Evolutionary conservation across 2,888 invertebrate genomes (phyloP).

Genomic region (Amblyjoppa fuscipennis): DNA sequence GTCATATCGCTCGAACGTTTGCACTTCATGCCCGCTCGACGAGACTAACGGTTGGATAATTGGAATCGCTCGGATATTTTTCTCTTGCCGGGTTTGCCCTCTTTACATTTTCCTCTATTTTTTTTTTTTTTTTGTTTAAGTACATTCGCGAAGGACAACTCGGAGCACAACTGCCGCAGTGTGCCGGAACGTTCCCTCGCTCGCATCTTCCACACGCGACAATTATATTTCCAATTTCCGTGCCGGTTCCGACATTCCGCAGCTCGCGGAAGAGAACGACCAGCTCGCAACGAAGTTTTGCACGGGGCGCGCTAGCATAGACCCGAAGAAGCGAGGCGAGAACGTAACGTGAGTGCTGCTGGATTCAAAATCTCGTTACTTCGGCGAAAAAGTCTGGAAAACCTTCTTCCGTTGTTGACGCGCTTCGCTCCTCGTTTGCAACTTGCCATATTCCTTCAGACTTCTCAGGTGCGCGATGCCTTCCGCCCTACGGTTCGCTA

Average conservation of each 20-base stretch:
- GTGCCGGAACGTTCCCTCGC: neutral
- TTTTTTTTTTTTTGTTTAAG: conserved; percentile 12
- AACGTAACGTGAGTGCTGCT: conserved; percentile 25
- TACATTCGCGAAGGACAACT: neutral
- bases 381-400: conserved; percentile 17
- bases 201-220: neutral
- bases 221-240: conserved; percentile 41
- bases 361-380: conserved; percentile 58
- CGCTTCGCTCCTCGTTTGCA: neutral
- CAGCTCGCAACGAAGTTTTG: conserved; percentile 32
- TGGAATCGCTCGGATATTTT: conserved; percentile 34
- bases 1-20: conserved; percentile 12
- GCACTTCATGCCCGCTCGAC: conserved; percentile 13
- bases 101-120: conserved; percentile 3
- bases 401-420: conserved; percentile 7
- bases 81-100: neutral
- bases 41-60: conserved; percentile 54
- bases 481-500: neutral
- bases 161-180: neutral
- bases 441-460: conserved; percentile 31
- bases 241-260: neutral
- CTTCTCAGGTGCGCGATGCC: conserved; percentile 1
- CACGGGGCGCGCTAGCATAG: neutral
- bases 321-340: conserved; percentile 30
- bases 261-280: neutral